phyloP scores from a whole-genome alignment of 64 coral and sea anemone genomes.

The Montipora sp. region DNA sequence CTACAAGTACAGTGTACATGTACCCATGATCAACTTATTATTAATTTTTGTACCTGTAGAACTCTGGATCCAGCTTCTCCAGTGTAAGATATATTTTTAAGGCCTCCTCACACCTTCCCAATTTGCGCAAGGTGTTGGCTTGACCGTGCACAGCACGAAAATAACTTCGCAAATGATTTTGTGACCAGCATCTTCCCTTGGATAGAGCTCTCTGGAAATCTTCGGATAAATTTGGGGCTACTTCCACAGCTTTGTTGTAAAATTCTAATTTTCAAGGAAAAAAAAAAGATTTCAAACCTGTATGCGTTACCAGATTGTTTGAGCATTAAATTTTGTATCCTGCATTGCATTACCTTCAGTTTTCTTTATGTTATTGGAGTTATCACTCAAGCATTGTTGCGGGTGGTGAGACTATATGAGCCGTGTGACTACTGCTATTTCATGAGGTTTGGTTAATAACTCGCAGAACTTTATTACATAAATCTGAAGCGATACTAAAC shows the following conservation, averaged over 20 bases:
- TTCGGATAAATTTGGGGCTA: constrained; percentile 62
- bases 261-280: constrained; percentile 42
- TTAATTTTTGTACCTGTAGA: constrained; percentile 53
- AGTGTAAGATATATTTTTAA: constrained; percentile 77
- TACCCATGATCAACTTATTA: not conserved
- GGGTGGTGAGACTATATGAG: too few species aligned
- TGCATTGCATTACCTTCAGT: too few species aligned
- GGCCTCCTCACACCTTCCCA: constrained; percentile 73
- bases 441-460: too few species aligned
- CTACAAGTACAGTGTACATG: too few species aligned
- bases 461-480: too few species aligned
- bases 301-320: too few species aligned
- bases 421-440: too few species aligned
- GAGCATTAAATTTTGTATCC: too few species aligned
- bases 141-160: constrained; percentile 91
- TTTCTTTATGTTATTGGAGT: too few species aligned
- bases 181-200: constrained; percentile 68
- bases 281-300: too few species aligned
- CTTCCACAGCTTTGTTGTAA: constrained; percentile 85
- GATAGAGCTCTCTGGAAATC: constrained; percentile 52
- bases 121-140: constrained; percentile 86
- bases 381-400: too few species aligned
- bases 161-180: constrained; percentile 83
- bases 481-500: too few species aligned
- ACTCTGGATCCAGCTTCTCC: constrained; percentile 73